Evolutionary conservation across 2,888 invertebrate species (phyloP).

Genomic region (Eupithecia tripunctaria): DNA sequence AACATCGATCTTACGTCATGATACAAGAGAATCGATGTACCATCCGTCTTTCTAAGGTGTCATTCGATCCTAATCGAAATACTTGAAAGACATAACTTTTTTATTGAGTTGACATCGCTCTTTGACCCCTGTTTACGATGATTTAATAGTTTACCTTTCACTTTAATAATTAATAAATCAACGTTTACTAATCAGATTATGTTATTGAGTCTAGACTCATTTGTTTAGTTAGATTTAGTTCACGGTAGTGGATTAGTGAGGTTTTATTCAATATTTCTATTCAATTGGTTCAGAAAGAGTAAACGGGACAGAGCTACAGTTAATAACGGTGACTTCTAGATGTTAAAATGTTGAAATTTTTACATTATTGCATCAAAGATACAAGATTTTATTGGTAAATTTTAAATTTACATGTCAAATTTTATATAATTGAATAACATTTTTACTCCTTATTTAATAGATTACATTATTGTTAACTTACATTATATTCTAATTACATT

Average conservation of each 20-base stretch:
- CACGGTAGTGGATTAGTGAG: not conserved
- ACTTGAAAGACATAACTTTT: conserved; percentile 62
- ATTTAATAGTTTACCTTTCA: conserved; percentile 36
- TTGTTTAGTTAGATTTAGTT: not conserved
- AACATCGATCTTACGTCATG: conserved; percentile 56
- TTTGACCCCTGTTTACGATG: conserved; percentile 54
- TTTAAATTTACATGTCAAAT: too few species aligned
- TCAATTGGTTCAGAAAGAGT: not conserved
- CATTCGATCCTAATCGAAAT: conserved; percentile 70
- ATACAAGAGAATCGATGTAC: conserved; percentile 64
- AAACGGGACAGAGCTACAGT: not conserved
- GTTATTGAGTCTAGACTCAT: not conserved
- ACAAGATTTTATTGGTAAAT: too few species aligned
- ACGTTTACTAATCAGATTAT: not conserved
- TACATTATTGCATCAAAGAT: too few species aligned
- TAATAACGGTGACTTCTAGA: not conserved
- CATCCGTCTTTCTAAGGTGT: conserved; percentile 72
- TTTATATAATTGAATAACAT: too few species aligned
- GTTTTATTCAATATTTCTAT: not conserved
- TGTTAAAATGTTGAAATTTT: too few species aligned
- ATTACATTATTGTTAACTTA: too few species aligned
- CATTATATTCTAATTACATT: too few species aligned
- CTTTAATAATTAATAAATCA: conserved; percentile 10
- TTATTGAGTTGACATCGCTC: conserved; percentile 55
- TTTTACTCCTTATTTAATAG: too few species aligned